Percentiles rank a stretch among this genome's conserved stretches.
Evolutionary conservation across 2,113 vertebrate genomes (phyloP).

Genomic region (Machaerirhynchus nigripectus): DNA sequence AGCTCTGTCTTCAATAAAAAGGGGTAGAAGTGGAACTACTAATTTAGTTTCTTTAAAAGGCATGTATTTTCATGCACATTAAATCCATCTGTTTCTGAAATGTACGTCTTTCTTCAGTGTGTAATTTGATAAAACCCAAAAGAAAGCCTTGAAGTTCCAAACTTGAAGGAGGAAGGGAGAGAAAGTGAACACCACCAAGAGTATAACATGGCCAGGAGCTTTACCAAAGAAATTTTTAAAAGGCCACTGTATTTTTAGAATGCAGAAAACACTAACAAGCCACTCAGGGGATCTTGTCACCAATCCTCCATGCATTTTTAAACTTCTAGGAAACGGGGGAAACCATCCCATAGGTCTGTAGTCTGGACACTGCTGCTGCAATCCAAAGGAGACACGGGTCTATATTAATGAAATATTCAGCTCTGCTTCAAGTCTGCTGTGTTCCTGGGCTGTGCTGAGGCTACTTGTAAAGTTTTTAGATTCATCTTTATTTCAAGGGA

Average conservation of each 20-base stretch:
- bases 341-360: rapidly evolving
- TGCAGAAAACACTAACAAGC: neutral
- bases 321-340: neutral
- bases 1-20: constrained; percentile 82
- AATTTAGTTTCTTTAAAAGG: constrained; percentile 84
- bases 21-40: constrained; percentile 80
- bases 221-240: neutral
- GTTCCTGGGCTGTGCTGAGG: neutral
- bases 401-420: neutral
- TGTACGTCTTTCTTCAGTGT: constrained; percentile 70
- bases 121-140: constrained; percentile 83
- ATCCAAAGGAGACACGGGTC: neutral
- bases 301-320: neutral
- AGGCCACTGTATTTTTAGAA: constrained; percentile 57
- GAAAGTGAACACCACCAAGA: neutral
- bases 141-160: constrained; percentile 65
- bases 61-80: constrained; percentile 84
- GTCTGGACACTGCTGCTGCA: neutral
- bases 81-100: constrained; percentile 85
- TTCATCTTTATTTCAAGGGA: neutral
- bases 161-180: constrained; percentile 65
- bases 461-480: neutral
- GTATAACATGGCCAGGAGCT: neutral
- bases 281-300: neutral
- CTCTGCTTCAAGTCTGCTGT: neutral